These are phyloP conservation scores for Ceryle rudis DNA, from an alignment of 2,797 vertebrate genomes.

Conservation along the genomic window DNA sequence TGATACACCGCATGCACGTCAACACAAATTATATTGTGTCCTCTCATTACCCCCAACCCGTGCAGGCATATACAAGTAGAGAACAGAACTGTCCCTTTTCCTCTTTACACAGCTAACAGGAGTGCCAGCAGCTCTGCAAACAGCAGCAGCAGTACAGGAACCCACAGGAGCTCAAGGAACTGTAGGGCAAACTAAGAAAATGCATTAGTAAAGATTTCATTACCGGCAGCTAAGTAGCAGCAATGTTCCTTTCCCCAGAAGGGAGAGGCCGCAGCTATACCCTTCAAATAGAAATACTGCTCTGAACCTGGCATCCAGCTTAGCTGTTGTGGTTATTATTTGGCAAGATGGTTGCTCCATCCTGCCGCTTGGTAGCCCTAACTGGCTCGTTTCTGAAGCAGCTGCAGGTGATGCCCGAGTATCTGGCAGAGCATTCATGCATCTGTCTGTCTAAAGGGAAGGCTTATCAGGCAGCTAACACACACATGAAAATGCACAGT, in stretches of 20 bases:
- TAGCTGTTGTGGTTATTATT: not conserved
- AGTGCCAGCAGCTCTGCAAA: not conserved
- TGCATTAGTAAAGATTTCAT: not conserved
- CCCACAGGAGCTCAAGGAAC: not conserved
- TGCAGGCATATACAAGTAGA: not conserved
- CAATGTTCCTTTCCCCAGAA: not conserved
- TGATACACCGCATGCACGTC: not conserved
- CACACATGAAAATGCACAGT: not conserved
- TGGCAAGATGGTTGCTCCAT: not conserved
- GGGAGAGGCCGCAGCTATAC: not conserved
- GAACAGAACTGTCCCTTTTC: not conserved
- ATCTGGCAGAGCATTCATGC: not conserved
- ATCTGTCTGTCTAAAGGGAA: not conserved
- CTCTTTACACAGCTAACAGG: not conserved
- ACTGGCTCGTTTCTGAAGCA: not conserved
- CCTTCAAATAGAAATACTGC: not conserved
- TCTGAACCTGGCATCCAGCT: not conserved
- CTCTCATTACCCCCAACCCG: not conserved
- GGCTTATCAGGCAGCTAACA: not conserved
- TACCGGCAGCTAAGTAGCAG: not conserved
- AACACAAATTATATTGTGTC: not conserved
- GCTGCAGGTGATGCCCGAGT: not conserved
- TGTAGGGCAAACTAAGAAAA: not conserved
- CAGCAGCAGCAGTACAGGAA: not conserved
- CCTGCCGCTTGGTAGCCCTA: not conserved